Conservation (phyloP, 2,113 vertebrate species). For the Istiophorus platypterus region DNA sequence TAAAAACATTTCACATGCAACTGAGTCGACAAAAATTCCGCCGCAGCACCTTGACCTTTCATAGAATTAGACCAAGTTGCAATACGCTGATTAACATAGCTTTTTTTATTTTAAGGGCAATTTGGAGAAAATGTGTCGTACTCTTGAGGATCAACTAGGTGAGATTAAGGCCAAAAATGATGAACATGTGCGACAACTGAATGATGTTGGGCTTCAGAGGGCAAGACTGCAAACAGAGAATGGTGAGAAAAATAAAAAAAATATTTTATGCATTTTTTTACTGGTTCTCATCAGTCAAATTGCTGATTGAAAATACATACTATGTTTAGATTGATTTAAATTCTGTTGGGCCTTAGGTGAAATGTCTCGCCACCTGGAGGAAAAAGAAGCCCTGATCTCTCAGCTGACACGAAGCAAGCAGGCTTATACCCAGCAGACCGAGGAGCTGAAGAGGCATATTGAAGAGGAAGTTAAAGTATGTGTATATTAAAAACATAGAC, state of each 20-base stretch:
- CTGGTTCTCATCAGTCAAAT: not conserved
- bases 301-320: not conserved
- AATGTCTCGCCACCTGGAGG: conserved; percentile 86
- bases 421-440: conserved; percentile 87
- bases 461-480: conserved; percentile 86
- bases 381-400: conserved; percentile 87
- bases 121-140: conserved; percentile 91
- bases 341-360: conserved; percentile 80
- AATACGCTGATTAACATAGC: not conserved
- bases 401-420: conserved; percentile 88
- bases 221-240: conserved; percentile 88
- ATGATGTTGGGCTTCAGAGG: conserved; percentile 85
- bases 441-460: conserved; percentile 89
- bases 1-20: not conserved
- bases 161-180: conserved; percentile 90
- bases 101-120: conserved; percentile 80
- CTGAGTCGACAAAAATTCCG: not conserved
- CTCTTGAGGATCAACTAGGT: conserved; percentile 92
- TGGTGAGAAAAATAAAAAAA: conserved; percentile 57
- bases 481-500: not conserved
- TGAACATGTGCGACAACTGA: conserved; percentile 88
- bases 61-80: not conserved
- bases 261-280: not conserved
- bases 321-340: not conserved
- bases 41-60: not conserved